Evolutionary conservation across 1,140 invertebrate species (phyloP).

Genomic region (Macrobrachium nipponense): DNA sequence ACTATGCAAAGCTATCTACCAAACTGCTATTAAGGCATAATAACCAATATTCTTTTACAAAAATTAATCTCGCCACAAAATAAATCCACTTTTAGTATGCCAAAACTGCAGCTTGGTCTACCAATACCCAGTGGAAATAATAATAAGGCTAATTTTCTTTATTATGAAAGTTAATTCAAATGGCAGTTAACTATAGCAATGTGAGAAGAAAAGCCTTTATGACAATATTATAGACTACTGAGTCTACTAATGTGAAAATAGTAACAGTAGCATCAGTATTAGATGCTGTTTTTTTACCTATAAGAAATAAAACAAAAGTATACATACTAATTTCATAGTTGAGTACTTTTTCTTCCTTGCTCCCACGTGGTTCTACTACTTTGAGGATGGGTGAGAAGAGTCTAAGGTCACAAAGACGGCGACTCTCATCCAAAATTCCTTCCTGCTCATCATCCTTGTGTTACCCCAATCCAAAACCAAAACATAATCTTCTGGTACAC

Average conservation of each 20-base stretch:
- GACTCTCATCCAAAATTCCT: conserved; percentile 75
- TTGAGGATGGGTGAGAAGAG: conserved; percentile 74
- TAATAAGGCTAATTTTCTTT: too few species aligned
- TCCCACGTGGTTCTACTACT: conserved; percentile 72
- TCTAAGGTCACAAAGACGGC: conserved; percentile 74
- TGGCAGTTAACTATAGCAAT: too few species aligned
- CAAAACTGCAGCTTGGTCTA: too few species aligned
- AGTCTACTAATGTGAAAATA: not conserved
- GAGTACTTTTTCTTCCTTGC: conserved; percentile 73
- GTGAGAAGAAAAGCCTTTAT: too few species aligned
- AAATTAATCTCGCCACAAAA: too few species aligned
- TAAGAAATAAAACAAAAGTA: not conserved
- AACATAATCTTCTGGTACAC: conserved; percentile 72
- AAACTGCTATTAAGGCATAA: too few species aligned
- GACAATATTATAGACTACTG: too few species aligned
- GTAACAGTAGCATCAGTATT: conserved; percentile 5
- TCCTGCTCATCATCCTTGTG: conserved; percentile 72
- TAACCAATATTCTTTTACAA: too few species aligned
- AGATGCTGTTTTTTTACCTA: not conserved
- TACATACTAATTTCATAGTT: conserved; percentile 73
- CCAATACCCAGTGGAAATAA: too few species aligned
- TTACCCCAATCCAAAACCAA: conserved; percentile 71
- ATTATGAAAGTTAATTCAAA: too few species aligned
- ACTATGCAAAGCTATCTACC: not conserved
- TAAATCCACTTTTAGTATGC: too few species aligned